Percentiles rank a stretch among this genome's conserved stretches.
Conservation (phyloP, 1,140 invertebrate genomes). For the Diploscapter pachys region DNA sequence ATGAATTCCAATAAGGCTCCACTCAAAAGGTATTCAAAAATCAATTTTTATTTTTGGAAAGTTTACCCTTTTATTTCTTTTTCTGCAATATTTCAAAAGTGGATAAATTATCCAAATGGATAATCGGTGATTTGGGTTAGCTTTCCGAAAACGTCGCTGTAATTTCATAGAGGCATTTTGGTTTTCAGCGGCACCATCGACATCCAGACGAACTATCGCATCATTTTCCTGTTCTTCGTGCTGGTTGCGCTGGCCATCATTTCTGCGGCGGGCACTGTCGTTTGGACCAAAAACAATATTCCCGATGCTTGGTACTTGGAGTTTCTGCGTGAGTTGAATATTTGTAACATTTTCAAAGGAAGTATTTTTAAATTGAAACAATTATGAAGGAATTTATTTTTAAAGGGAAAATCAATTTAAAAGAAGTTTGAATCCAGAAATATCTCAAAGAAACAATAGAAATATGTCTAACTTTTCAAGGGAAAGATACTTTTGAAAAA, state of each 20-base stretch:
- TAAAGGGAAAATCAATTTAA: too few relatives aligned
- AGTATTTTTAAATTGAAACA: too few relatives aligned
- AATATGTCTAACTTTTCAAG: too few relatives aligned
- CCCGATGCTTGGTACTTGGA: constrained; percentile 49
- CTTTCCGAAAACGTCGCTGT: background rate
- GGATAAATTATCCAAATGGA: background rate
- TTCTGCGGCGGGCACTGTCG: constrained; percentile 79
- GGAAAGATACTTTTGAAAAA: too few relatives aligned
- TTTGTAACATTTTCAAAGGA: constrained; percentile 75
- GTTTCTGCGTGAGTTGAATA: constrained; percentile 71
- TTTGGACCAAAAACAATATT: constrained; percentile 62
- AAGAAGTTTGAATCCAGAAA: too few relatives aligned
- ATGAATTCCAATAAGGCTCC: constrained; percentile 57
- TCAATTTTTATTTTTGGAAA: constrained; percentile 1
- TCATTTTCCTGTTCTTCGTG: constrained; percentile 86
- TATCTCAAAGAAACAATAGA: too few relatives aligned
- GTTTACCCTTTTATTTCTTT: background rate
- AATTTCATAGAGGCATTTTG: background rate
- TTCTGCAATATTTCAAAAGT: too few relatives aligned
- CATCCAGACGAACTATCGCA: constrained; percentile 62
- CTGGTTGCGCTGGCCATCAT: constrained; percentile 82
- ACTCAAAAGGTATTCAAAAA: constrained; percentile 40
- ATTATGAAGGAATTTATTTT: too few relatives aligned
- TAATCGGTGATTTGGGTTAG: constrained; percentile 15
- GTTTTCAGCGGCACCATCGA: constrained; percentile 53